Conservation (phyloP, 2,113 vertebrate species). For the Cnemophilus loriae region DNA sequence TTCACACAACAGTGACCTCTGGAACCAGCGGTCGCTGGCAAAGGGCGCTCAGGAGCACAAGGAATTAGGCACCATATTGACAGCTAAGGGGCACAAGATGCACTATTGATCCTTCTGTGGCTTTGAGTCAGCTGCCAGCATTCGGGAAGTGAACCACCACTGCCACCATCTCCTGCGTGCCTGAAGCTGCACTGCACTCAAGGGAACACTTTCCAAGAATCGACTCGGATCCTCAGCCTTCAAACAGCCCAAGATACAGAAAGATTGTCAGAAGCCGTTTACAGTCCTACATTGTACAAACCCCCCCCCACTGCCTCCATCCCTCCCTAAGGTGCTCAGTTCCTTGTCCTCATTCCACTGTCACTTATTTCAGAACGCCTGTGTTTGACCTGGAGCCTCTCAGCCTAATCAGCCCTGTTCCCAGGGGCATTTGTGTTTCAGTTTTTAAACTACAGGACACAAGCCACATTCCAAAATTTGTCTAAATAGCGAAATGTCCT, state of each 20-base stretch:
- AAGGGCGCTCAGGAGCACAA: background rate
- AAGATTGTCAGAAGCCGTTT: background rate
- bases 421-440: rapidly evolving
- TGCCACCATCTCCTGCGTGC: background rate
- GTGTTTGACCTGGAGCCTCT: background rate
- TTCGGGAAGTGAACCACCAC: background rate
- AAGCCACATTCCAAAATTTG: background rate
- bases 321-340: background rate
- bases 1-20: background rate
- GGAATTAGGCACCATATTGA: background rate
- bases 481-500: background rate
- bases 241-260: background rate
- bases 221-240: background rate
- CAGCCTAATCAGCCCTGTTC: background rate
- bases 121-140: background rate
- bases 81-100: background rate
- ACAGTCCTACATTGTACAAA: background rate
- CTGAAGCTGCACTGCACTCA: background rate
- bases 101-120: background rate
- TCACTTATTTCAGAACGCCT: background rate
- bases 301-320: background rate
- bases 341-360: background rate
- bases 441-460: background rate
- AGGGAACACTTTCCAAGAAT: background rate
- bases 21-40: background rate